These are phyloP conservation scores for Catharus minimus DNA, from an alignment of 2,113 vertebrate species.

Conservation along the genomic window DNA sequence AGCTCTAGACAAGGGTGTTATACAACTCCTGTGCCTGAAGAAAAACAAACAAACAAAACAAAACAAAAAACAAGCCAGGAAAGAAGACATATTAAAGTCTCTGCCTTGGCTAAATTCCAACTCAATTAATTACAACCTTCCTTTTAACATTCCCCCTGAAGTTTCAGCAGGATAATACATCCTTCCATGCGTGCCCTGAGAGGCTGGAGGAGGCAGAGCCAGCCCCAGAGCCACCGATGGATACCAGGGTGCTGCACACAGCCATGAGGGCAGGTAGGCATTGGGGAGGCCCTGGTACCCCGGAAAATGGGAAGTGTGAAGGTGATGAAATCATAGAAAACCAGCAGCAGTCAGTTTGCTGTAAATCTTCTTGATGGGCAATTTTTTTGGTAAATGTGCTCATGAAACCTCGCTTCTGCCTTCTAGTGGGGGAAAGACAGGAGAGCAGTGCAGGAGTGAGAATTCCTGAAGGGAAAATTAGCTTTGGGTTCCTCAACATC, in stretches of 20 bases:
- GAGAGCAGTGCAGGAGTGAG: neutral
- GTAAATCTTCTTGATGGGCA: slow-evolving; percentile 47
- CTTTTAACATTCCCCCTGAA: slow-evolving; percentile 47
- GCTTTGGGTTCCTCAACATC: neutral
- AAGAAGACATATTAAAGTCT: slow-evolving; percentile 37
- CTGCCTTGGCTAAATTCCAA: slow-evolving; percentile 53
- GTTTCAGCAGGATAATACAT: slow-evolving; percentile 6
- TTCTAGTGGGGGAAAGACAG: slow-evolving; percentile 42
- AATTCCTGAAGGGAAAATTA: neutral
- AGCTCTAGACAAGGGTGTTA: neutral
- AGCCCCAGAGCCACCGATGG: neutral
- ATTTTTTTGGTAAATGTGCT: neutral
- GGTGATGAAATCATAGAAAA: neutral
- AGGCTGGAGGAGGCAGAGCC: neutral
- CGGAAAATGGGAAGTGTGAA: neutral
- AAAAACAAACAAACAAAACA: accelerated
- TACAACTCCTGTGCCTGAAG: neutral
- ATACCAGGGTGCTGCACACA: neutral
- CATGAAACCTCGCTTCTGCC: slow-evolving; percentile 46
- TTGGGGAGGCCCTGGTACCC: neutral
- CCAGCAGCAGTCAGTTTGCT: slow-evolving; percentile 15
- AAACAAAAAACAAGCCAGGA: neutral
- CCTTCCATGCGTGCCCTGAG: neutral
- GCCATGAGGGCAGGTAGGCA: neutral
- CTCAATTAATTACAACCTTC: slow-evolving; percentile 58